phyloP scores from a whole-genome alignment of 2,113 vertebrate species.

The Spea bombifrons region DNA sequence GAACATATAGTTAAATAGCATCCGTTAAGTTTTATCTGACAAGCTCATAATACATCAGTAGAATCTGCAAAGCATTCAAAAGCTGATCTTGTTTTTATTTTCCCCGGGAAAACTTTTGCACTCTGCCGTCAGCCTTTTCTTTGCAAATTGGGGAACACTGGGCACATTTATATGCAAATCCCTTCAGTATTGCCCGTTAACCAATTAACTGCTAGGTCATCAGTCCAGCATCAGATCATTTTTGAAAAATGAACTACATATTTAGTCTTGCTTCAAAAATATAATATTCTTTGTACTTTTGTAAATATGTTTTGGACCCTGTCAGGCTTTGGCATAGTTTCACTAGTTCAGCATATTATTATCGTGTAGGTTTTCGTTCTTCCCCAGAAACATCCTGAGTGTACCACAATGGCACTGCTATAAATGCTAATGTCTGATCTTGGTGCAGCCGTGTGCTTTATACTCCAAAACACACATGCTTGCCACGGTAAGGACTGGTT shows the following conservation, averaged over 20 bases:
- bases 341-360: background rate
- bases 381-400: background rate
- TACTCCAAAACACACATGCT: background rate
- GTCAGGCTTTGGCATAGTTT: background rate
- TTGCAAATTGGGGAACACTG: conserved; percentile 14
- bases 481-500: background rate
- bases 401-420: background rate
- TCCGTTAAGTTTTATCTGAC: background rate
- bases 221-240: conserved; percentile 27
- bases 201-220: conserved; percentile 41
- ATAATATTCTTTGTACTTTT: background rate
- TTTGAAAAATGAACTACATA: background rate
- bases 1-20: conserved; percentile 6
- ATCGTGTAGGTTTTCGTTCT: background rate
- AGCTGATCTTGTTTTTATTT: conserved; percentile 30
- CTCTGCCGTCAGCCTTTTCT: conserved; percentile 28
- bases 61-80: conserved; percentile 30
- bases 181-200: conserved; percentile 19
- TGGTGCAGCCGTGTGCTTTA: background rate
- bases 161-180: conserved; percentile 39
- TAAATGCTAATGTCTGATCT: background rate
- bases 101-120: conserved; percentile 43
- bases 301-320: background rate
- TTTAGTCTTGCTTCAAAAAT: background rate
- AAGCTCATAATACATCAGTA: conserved; percentile 23